A percentile compares a stretch with the other conserved stretches of the same genome.
Conservation (phyloP, 1,140 invertebrate genomes). For the Zaprionus tsacasi region DNA sequence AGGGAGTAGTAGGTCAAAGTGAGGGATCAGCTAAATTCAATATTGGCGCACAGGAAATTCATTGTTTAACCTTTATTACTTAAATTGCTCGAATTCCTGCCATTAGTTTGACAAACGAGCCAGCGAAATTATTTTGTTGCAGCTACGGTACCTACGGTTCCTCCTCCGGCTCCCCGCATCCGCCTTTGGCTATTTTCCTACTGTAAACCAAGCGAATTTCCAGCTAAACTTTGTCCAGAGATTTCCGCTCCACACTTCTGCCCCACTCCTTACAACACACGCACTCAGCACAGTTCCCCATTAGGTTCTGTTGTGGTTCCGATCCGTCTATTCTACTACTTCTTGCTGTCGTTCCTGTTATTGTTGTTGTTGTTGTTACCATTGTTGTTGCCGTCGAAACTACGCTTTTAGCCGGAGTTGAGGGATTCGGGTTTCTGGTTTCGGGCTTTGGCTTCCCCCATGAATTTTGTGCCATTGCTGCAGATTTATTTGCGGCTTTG, state of each 20-base stretch:
- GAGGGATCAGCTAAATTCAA: slow-evolving; percentile 69
- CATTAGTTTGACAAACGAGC: slow-evolving; percentile 82
- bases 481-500: slow-evolving; percentile 82
- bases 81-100: slow-evolving; percentile 80
- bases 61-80: slow-evolving; percentile 82
- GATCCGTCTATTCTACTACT: slow-evolving; percentile 7
- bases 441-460: slow-evolving; percentile 27
- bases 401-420: slow-evolving; percentile 20
- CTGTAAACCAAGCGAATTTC: slow-evolving; percentile 52
- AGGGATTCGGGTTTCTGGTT: slow-evolving; percentile 46
- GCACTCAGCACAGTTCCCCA: slow-evolving; percentile 47
- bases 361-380: neutral
- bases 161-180: neutral
- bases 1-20: slow-evolving; percentile 8
- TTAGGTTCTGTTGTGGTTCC: slow-evolving; percentile 34
- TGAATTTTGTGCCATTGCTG: slow-evolving; percentile 63
- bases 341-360: neutral
- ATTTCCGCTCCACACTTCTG: neutral
- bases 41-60: slow-evolving; percentile 71
- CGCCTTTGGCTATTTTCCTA: neutral
- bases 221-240: slow-evolving; percentile 59
- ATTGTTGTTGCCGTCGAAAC: slow-evolving; percentile 8
- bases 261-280: slow-evolving; percentile 22
- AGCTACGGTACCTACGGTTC: slow-evolving; percentile 48
- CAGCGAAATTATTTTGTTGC: slow-evolving; percentile 78